These are phyloP conservation scores for Disparrhopalites patrizii DNA, from an alignment of 2,888 invertebrate genomes.

Conservation along the genomic window DNA sequence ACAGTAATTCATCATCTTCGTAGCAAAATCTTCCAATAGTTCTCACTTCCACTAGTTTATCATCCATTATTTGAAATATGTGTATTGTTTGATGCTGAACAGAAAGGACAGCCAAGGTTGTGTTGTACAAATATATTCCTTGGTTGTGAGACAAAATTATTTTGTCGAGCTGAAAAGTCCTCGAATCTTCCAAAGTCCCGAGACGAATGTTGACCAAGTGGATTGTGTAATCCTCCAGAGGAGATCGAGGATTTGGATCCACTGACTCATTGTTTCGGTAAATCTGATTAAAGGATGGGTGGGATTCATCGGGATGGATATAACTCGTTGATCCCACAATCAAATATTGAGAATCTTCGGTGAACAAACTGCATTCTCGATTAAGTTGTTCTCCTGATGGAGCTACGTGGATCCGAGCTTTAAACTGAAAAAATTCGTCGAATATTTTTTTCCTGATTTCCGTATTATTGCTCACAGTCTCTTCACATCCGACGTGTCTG, in stretches of 20 bases:
- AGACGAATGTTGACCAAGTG: slow-evolving; percentile 74
- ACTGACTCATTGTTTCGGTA: slow-evolving; percentile 89
- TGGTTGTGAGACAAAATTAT: slow-evolving; percentile 93
- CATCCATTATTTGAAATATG: slow-evolving; percentile 77
- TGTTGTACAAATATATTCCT: slow-evolving; percentile 86
- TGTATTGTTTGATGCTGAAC: slow-evolving; percentile 94
- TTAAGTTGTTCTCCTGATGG: slow-evolving; percentile 79
- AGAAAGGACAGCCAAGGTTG: slow-evolving; percentile 86
- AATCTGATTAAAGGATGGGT: slow-evolving; percentile 73
- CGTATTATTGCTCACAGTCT: slow-evolving; percentile 52
- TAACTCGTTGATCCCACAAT: slow-evolving; percentile 83
- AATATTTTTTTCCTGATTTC: slow-evolving; percentile 74
- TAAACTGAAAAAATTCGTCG: slow-evolving; percentile 74
- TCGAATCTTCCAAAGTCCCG: slow-evolving; percentile 76
- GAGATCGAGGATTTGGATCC: slow-evolving; percentile 77
- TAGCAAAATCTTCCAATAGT: slow-evolving; percentile 77
- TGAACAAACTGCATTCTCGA: slow-evolving; percentile 90
- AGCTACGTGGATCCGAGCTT: slow-evolving; percentile 73
- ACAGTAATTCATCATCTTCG: slow-evolving; percentile 76
- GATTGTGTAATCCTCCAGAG: slow-evolving; percentile 84
- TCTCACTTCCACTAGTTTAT: slow-evolving; percentile 70
- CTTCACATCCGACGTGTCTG: slow-evolving; percentile 32
- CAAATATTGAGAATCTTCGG: slow-evolving; percentile 82
- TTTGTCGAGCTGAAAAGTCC: slow-evolving; percentile 82
- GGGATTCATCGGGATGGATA: slow-evolving; percentile 70